Base-by-base conservation (phyloP, 2,888 invertebrate species). In the Orchesellides sinensis region DNA sequence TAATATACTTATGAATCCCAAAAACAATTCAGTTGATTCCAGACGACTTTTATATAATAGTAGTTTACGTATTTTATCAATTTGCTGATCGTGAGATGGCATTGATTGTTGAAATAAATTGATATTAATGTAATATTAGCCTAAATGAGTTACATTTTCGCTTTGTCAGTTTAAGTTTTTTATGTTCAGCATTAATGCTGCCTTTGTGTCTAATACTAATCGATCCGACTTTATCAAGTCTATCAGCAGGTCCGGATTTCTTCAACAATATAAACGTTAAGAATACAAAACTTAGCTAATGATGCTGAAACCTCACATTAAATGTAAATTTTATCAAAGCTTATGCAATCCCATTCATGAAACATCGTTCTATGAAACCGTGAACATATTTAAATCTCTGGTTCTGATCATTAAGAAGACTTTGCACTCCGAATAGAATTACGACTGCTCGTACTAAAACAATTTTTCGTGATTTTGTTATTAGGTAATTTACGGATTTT, bases 71-170 rank as follows among this genome's bases (percentile, higher is more conserved):
- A 70, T 35, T 54, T 40, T 40, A 40, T n/a, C n/a, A 27, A 35
- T 19, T 56, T 70, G 69, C 45, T 19, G 61, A 78, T n/a, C n/a
- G n/a, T n/a, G n/a, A 52, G 69, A 78, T 78, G 78, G 78, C 78
- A 78, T 78, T 78, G 78, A 78, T 78, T 78, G 78, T 78, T 69
- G 77, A 66, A 56, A 59, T 40, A 54, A 47, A 78, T 65, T 52
- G 21, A 45, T 29, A 17, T 73, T n/a, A n/a, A n/a, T n/a, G n/a
- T n/a, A n/a, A n/a, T n/a, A n/a, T n/a, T n/a, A n/a, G n/a, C n/a
- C n/a, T n/a, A n/a, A n/a, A n/a, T n/a, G 49, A 63, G 49, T 59
- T 56, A 3, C 5, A 17, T 32, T 21, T 21, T 23, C 21, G 12
- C 14, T 65, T 10, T 65, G 65, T 75, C 65, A 65, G 65, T 54